Evolutionary conservation across 1,140 invertebrate genomes (phyloP).

Genomic region (Drosophila biarmipes): DNA sequence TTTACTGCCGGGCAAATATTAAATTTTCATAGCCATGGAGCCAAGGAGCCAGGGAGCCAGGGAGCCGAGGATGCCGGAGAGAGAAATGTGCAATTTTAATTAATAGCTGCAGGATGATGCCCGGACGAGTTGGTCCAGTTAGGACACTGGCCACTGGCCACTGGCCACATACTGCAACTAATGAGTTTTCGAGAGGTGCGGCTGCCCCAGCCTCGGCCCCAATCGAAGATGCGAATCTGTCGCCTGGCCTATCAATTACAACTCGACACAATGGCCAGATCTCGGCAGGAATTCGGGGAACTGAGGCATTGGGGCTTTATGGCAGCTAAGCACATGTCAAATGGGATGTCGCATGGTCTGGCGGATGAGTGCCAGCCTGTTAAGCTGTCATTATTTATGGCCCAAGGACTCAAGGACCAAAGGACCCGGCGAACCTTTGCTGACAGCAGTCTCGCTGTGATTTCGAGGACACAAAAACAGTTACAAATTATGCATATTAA

Average conservation of each 20-base stretch:
- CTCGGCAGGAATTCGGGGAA: neutral
- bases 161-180: conserved; percentile 47
- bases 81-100: conserved; percentile 69
- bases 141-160: neutral
- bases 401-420: conserved; percentile 34
- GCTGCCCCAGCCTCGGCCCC: neutral
- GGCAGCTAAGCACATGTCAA: conserved; percentile 71
- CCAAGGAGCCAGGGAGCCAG: neutral
- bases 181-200: conserved; percentile 46
- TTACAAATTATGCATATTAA: conserved; percentile 79
- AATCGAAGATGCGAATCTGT: conserved; percentile 59
- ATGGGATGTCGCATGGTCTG: conserved; percentile 41
- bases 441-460: conserved; percentile 65
- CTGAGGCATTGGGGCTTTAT: conserved; percentile 37
- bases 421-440: conserved; percentile 49
- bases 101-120: conserved; percentile 59
- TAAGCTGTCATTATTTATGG: conserved; percentile 71
- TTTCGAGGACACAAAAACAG: conserved; percentile 55
- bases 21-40: conserved; percentile 45
- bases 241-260: conserved; percentile 62
- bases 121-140: conserved; percentile 26
- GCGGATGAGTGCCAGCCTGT: conserved; percentile 45
- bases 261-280: conserved; percentile 34
- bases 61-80: conserved; percentile 14
- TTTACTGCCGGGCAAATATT: conserved; percentile 57